Base-by-base conservation (phyloP, 2,888 invertebrate species). In the Thymelicus lineola region DNA sequence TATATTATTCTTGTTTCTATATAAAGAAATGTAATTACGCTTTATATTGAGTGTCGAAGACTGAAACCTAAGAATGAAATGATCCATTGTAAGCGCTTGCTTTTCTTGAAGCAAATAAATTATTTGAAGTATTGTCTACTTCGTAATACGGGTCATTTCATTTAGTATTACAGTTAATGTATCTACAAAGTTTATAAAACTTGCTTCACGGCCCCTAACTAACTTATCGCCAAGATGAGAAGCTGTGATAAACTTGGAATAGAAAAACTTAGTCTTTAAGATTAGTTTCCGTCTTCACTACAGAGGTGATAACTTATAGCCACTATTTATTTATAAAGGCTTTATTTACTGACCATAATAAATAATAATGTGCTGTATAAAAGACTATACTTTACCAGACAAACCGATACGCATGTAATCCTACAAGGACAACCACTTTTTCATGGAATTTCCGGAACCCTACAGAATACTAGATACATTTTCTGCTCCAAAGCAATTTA, bases 401-500 rank as follows among this genome's bases (percentile, higher is more conserved):
- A 42, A 42, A 42, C 42, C 42, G 28, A 28, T 28, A 28, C 28
- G 42, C 10, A 12, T 12, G 42, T 42, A 42, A 42, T 42, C 42
- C 12, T 42, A 42, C 12, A 10, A 42, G 42, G 12, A 12, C 4
- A 50, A 6, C 14, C 14, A n/a, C 1, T 50, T 50, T 15, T 50
- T 50, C 50, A 15, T 17, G 50, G 7, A 15, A 10, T 15, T 15
- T 15, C n/a, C 48, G 48, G 3, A 53, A 10, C 53, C 53, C 20
- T 12, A 53, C 20, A 20, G 15, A 53, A 53, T 53, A 53, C 53
- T 53, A 12, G 20, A 53, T 20, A 53, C 53, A 53, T 53, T 53
- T 53, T 53, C 53, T 20, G 53, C 53, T 53, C 53, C 53, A 53
- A 53, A 53, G 53, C 53, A 53, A 53, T 53, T 53, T 53, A 53